phyloP scores from a whole-genome alignment of 2,888 invertebrate genomes.

The Operophtera brumata region DNA sequence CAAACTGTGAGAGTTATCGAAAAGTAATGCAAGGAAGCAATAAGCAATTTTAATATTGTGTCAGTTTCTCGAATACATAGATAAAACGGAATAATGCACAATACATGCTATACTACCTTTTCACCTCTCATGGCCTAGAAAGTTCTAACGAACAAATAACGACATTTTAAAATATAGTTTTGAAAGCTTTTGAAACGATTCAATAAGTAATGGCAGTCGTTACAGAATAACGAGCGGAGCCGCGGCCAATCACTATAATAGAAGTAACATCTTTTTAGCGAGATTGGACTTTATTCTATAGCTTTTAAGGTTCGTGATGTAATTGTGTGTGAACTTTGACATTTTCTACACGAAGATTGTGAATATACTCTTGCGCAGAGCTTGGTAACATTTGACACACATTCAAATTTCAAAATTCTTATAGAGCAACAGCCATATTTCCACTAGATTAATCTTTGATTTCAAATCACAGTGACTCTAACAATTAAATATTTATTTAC shows the following conservation, averaged over 20 bases:
- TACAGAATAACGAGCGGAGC: constrained; percentile 25
- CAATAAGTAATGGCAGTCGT: constrained; percentile 28
- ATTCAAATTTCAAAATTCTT: constrained; percentile 17
- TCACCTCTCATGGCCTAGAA: constrained; percentile 20
- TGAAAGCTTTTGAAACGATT: constrained; percentile 26
- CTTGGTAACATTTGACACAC: constrained; percentile 19
- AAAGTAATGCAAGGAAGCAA: too few relatives aligned
- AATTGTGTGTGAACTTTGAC: constrained; percentile 18
- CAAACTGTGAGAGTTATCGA: too few relatives aligned
- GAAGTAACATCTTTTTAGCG: neutral
- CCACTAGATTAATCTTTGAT: neutral
- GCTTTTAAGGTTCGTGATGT: neutral
- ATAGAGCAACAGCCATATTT: neutral
- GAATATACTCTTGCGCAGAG: constrained; percentile 10
- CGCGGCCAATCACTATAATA: constrained; percentile 20
- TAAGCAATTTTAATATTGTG: too few relatives aligned
- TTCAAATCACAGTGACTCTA: neutral
- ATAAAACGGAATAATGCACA: too few relatives aligned
- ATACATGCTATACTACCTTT: neutral
- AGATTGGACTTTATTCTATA: constrained; percentile 3
- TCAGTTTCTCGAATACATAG: too few relatives aligned
- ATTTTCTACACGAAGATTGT: constrained; percentile 11
- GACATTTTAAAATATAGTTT: constrained; percentile 32
- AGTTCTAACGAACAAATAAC: constrained; percentile 31
- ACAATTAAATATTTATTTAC: too few relatives aligned